Evolutionary conservation across 2,113 vertebrate species (phyloP).

Genomic region (Xiphorhynchus elegans): DNA sequence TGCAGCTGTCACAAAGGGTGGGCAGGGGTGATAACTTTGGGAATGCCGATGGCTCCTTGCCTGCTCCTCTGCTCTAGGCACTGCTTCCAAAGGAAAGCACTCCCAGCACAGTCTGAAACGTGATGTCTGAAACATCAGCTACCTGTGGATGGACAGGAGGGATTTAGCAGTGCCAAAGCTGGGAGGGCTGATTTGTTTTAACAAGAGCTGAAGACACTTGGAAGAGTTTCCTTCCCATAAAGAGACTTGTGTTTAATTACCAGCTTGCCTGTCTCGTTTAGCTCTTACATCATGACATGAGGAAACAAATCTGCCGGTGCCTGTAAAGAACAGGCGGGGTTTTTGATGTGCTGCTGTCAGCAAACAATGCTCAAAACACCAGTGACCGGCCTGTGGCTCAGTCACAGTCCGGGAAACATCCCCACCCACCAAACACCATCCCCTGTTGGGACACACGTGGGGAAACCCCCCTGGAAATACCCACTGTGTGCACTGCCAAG

Average conservation of each 20-base stretch:
- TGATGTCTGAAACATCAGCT: not conserved
- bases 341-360: not conserved
- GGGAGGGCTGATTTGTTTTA: not conserved
- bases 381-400: not conserved
- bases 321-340: not conserved
- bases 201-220: fast-evolving
- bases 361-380: not conserved
- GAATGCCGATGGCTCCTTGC: not conserved
- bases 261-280: not conserved
- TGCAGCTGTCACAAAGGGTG: not conserved
- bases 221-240: not conserved
- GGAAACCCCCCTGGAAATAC: not conserved
- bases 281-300: not conserved
- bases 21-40: not conserved
- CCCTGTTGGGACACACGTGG: fast-evolving
- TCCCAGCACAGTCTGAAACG: not conserved
- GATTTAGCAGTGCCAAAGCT: not conserved
- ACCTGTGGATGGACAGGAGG: not conserved
- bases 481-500: not conserved
- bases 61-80: not conserved
- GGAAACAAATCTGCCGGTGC: not conserved
- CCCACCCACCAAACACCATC: not conserved
- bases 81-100: not conserved
- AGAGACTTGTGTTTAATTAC: not conserved
- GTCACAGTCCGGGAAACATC: not conserved